phyloP scores from a whole-genome alignment of 2,888 invertebrate genomes.

The Anoncus sp. region DNA sequence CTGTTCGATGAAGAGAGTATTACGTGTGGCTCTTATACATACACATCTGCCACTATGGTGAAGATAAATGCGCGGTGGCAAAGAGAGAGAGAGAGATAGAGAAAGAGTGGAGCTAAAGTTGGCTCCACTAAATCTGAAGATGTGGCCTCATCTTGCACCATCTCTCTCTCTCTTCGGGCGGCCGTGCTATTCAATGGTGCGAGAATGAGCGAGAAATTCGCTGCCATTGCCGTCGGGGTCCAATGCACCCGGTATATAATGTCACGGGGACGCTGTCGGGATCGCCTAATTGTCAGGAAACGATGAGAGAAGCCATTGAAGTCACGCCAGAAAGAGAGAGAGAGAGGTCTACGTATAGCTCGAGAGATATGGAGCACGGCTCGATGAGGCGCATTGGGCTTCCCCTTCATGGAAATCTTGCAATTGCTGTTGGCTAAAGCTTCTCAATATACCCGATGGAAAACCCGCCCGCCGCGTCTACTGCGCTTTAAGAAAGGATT shows the following conservation, averaged over 20 bases:
- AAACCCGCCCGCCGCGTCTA: neutral
- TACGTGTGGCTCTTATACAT: constrained; percentile 56
- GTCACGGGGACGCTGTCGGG: constrained; percentile 46
- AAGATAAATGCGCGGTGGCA: constrained; percentile 62
- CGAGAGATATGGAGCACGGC: too few relatives aligned
- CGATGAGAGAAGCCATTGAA: constrained; percentile 47
- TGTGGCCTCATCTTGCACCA: constrained; percentile 35
- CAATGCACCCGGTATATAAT: constrained; percentile 57
- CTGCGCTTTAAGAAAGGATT: constrained; percentile 9
- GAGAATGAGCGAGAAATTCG: constrained; percentile 52
- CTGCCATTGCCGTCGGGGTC: constrained; percentile 21
- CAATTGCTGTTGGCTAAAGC: constrained; percentile 10
- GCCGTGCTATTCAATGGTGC: constrained; percentile 38
- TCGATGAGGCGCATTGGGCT: too few relatives aligned
- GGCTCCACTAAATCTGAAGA: constrained; percentile 64
- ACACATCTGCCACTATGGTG: constrained; percentile 54
- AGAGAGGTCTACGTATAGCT: too few relatives aligned
- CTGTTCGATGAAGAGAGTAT: constrained; percentile 45
- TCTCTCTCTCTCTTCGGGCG: constrained; percentile 28
- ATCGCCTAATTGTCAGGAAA: constrained; percentile 62
- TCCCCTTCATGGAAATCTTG: constrained; percentile 29
- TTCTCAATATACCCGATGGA: constrained; percentile 9
- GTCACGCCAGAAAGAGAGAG: too few relatives aligned
- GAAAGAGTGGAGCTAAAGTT: constrained; percentile 50
- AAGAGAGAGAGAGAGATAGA: constrained; percentile 42